A percentile compares a stretch with the other conserved stretches of the same genome.
Conservation (phyloP, 2,113 vertebrate species). For the Centropristis striata region DNA sequence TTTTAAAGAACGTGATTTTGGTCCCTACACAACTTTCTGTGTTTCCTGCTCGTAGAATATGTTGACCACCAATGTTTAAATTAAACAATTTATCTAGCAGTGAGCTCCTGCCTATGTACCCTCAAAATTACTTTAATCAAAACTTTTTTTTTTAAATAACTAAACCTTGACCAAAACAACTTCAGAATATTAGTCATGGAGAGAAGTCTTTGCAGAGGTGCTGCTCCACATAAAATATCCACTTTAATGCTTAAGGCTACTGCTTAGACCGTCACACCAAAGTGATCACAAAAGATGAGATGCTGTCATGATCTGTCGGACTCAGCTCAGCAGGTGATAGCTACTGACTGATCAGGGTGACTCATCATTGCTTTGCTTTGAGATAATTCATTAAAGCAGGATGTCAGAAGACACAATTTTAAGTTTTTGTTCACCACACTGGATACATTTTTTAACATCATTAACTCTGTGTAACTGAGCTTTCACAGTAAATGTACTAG, state of each 20-base stretch:
- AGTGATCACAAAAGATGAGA: constrained; percentile 8
- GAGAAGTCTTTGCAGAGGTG: neutral
- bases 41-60: neutral
- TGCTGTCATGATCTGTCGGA: constrained; percentile 17
- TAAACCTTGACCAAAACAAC: neutral
- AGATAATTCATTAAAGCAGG: neutral
- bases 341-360: constrained; percentile 2
- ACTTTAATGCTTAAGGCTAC: neutral
- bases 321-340: constrained; percentile 3
- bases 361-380: neutral
- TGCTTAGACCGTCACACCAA: neutral
- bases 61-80: neutral
- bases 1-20: neutral
- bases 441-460: neutral
- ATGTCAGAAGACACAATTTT: neutral
- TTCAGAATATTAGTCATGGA: neutral
- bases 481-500: neutral
- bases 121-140: neutral
- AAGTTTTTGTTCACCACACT: neutral
- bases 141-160: no score
- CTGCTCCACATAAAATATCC: neutral
- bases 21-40: neutral
- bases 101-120: neutral
- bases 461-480: neutral
- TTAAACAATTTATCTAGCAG: neutral